phyloP scores from a whole-genome alignment of 2,113 vertebrate species.

The Bambusicola thoracicus region DNA sequence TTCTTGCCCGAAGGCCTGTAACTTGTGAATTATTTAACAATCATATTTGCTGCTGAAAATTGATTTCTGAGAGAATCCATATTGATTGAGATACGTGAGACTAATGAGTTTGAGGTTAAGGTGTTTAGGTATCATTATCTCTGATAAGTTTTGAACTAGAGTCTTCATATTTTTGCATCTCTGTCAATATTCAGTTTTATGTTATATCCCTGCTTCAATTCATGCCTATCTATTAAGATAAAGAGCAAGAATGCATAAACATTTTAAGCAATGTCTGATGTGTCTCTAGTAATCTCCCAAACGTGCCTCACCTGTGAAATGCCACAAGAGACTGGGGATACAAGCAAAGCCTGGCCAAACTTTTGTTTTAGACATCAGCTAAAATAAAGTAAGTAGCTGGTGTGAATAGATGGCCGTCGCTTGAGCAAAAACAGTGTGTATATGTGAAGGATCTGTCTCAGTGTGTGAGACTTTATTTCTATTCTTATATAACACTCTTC shows the following conservation, averaged over 20 bases:
- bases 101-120: conserved; percentile 83
- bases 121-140: conserved; percentile 75
- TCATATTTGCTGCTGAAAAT: conserved; percentile 85
- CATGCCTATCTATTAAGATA: conserved; percentile 2
- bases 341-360: neutral
- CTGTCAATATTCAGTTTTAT: conserved; percentile 48
- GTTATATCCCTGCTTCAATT: neutral
- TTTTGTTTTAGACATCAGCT: neutral
- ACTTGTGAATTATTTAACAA: conserved; percentile 87
- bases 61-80: conserved; percentile 84
- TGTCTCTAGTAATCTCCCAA: neutral
- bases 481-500: neutral
- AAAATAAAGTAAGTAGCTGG: neutral
- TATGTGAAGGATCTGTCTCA: neutral
- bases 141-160: conserved; percentile 62
- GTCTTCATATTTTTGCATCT: conserved; percentile 46
- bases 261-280: neutral
- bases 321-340: neutral
- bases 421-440: neutral
- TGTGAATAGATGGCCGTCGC: neutral
- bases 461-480: neutral
- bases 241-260: neutral
- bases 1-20: conserved; percentile 76
- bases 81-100: conserved; percentile 84
- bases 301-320: neutral